Evolutionary conservation across 2,113 vertebrate genomes (phyloP).

Genomic region (Scophthalmus maximus): DNA sequence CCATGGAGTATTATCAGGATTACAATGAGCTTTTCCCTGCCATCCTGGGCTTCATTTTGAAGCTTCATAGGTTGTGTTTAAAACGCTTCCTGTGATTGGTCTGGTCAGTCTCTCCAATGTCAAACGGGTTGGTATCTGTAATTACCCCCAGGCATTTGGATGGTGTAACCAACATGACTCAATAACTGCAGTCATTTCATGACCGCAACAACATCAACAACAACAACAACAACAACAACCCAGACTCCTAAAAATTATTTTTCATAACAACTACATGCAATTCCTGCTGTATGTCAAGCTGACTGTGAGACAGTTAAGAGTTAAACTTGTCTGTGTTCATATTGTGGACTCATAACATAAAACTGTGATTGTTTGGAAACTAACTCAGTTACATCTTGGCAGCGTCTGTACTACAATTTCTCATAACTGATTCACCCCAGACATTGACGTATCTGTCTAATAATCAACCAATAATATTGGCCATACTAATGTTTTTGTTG

Average conservation of each 20-base stretch:
- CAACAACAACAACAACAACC: no score
- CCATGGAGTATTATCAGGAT: constrained; percentile 75
- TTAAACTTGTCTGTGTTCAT: not conserved
- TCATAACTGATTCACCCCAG: no score
- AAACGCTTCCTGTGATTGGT: constrained; percentile 58
- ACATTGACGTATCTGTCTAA: not conserved
- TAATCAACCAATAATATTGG: not conserved
- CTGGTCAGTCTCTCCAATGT: constrained; percentile 27
- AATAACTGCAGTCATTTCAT: constrained; percentile 35
- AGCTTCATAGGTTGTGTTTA: constrained; percentile 60
- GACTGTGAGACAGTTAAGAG: not conserved
- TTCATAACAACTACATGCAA: not conserved
- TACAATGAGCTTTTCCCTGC: constrained; percentile 73
- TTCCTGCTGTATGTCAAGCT: not conserved
- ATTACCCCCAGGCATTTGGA: constrained; percentile 39
- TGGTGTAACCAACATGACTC: constrained; percentile 11
- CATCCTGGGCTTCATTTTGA: constrained; percentile 64
- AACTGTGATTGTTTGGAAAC: no score
- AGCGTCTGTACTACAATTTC: not conserved
- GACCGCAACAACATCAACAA: no score
- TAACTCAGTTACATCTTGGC: not conserved
- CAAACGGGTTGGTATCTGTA: constrained; percentile 53
- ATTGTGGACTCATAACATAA: not conserved
- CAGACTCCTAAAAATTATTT: not conserved
- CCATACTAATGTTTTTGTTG: not conserved